Evolutionary conservation across 2,113 vertebrate species (phyloP).

Genomic region (Syngnathoides biaculeatus): DNA sequence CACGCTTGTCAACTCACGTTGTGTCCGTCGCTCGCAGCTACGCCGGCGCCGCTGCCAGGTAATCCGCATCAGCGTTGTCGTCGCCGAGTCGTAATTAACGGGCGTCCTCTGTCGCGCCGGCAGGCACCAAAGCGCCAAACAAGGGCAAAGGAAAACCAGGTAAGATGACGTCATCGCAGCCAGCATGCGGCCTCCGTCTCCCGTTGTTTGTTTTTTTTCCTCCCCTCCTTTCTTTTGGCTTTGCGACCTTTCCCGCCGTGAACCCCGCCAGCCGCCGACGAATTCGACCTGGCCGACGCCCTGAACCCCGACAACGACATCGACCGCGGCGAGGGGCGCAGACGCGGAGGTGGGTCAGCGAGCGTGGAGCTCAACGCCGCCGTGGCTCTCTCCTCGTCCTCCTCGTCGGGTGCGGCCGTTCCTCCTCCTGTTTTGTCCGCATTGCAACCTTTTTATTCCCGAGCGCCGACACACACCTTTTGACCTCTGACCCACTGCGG

Average conservation of each 20-base stretch:
- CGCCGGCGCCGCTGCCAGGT: background rate
- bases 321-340: slow-evolving; percentile 50
- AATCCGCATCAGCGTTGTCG: background rate
- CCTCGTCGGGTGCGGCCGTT: background rate
- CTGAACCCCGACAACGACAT: slow-evolving; percentile 77
- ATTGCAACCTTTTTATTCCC: background rate
- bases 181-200: background rate
- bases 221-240: background rate
- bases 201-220: too few species aligned
- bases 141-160: slow-evolving; percentile 66
- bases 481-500: background rate
- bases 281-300: slow-evolving; percentile 80
- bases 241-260: background rate
- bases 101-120: background rate
- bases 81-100: background rate
- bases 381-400: too few species aligned
- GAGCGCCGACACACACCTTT: background rate
- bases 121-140: slow-evolving; percentile 42
- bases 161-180: slow-evolving; percentile 23
- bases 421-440: background rate
- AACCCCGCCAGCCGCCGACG: slow-evolving; percentile 41
- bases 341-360: slow-evolving; percentile 49
- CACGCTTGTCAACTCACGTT: background rate
- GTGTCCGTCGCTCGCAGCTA: background rate
- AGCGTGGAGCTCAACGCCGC: too few species aligned